Evolutionary conservation across 2,797 vertebrate species (phyloP).

Genomic region (Rhinella marina): DNA sequence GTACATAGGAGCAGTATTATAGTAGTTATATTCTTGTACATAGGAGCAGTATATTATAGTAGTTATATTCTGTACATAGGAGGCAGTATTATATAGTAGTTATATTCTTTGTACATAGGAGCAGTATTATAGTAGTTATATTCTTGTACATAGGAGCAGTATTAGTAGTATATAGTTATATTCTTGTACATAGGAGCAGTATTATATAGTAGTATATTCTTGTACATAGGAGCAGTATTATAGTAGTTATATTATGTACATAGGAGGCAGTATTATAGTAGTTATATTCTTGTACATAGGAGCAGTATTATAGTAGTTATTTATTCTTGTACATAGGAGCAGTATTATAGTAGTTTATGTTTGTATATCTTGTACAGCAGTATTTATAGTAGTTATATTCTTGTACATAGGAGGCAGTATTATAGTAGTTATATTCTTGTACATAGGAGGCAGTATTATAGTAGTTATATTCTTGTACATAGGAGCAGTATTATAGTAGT

Average conservation of each 20-base stretch:
- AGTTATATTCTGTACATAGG: conserved; percentile 10
- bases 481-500: no score
- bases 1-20: conserved; percentile 7
- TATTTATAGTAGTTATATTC: no score
- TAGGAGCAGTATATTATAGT: conserved; percentile 7
- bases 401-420: no score
- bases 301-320: no score
- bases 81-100: not conserved
- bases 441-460: no score
- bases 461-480: no score
- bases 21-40: conserved; percentile 7
- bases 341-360: no score
- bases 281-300: no score
- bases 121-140: conserved; percentile 2
- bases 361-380: not conserved
- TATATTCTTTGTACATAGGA: not conserved
- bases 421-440: no score
- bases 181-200: not conserved
- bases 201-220: conserved; percentile 19
- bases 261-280: no score
- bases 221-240: not conserved
- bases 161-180: not conserved
- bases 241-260: no score
- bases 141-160: not conserved
- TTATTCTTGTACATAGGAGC: no score